phyloP scores from a whole-genome alignment of 2,797 vertebrate species.

The Notolabrus celidotus region DNA sequence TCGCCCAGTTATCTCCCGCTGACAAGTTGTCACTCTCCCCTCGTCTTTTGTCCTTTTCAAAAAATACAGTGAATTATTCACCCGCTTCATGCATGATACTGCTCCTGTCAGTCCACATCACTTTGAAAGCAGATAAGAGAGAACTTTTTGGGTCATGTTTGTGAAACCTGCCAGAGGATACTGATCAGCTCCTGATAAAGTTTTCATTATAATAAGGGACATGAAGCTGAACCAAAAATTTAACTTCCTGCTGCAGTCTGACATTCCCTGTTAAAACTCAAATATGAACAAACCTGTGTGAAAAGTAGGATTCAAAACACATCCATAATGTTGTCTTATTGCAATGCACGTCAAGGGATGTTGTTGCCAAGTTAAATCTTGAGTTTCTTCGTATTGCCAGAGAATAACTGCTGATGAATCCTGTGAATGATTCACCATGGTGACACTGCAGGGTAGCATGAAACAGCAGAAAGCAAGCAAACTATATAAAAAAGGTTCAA shows the following conservation, averaged over 20 bases:
- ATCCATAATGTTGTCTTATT: neutral
- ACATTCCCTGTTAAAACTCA: conserved; percentile 25
- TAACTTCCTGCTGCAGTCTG: neutral
- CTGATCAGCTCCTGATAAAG: conserved; percentile 59
- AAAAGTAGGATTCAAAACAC: conserved; percentile 3
- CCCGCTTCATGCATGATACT: conserved; percentile 73
- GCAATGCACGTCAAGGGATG: neutral
- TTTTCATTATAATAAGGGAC: conserved; percentile 35
- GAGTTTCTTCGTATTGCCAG: neutral
- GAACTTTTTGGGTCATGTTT: conserved; percentile 74
- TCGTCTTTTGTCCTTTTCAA: conserved; percentile 80
- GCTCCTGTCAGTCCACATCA: conserved; percentile 75
- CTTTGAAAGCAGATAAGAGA: conserved; percentile 72
- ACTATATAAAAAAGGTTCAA: conserved; percentile 6
- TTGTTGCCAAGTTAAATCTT: neutral
- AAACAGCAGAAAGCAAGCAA: neutral
- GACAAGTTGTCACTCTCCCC: conserved; percentile 81
- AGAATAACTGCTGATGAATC: neutral
- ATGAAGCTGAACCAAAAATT: conserved; percentile 27
- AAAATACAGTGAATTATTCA: conserved; percentile 83
- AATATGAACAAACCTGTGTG: conserved; percentile 4
- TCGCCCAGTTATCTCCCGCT: conserved; percentile 71
- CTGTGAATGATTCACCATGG: neutral
- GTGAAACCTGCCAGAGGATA: conserved; percentile 66
- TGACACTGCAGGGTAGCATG: neutral